Base-by-base conservation (phyloP, 2,888 invertebrate genomes). In the Polydesmus complanatus region DNA sequence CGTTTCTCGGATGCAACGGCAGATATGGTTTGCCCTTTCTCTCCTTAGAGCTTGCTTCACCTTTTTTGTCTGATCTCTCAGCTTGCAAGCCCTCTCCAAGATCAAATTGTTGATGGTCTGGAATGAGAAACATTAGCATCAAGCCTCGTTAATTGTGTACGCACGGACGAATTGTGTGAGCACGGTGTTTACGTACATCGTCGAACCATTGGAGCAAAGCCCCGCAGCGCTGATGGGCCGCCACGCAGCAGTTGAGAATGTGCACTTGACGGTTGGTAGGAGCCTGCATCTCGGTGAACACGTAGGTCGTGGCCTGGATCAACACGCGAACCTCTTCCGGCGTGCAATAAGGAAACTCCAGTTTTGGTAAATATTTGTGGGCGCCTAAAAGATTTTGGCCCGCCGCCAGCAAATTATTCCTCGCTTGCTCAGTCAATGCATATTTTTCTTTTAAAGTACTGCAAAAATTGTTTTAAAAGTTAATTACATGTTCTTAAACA, bases 171-270 rank as follows among this genome's bases (percentile, higher is more conserved):
- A 60, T 14, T 25, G 26, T 19, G 37, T n/a, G 19, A 37, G n/a
- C 2, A 37, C 27, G 14, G 27, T 26, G n/a, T 27, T 19, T 27
- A 65, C 69, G 67, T 66, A 77, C 77, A 66, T 74, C 73, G 64
- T 77, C 75, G 67, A 79, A 78, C 79, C 79, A 79, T 65, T 78
- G 78, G 11, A 77, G 68, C 2, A 79, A 68, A 1, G 78, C 76
- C 2, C 72, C 72, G 49, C 74, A 70, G 60, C 78, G 70, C 64
- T 73, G 71, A 65, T 74, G 73, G 1, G 77, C 78, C 19, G 72
- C 71, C 55, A 70, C 69, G 69, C 76, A 78, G 62, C 76, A 74
- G 55, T 73, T 68, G 2, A 72, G 65, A 0, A 78, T 77, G 68
- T 75, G 73, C 19, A 67, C 63, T 61, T 75, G 74, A 23, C 77